Evolutionary conservation across 1,140 invertebrate genomes (phyloP).

Genomic region (Hesperophylax magnus): DNA sequence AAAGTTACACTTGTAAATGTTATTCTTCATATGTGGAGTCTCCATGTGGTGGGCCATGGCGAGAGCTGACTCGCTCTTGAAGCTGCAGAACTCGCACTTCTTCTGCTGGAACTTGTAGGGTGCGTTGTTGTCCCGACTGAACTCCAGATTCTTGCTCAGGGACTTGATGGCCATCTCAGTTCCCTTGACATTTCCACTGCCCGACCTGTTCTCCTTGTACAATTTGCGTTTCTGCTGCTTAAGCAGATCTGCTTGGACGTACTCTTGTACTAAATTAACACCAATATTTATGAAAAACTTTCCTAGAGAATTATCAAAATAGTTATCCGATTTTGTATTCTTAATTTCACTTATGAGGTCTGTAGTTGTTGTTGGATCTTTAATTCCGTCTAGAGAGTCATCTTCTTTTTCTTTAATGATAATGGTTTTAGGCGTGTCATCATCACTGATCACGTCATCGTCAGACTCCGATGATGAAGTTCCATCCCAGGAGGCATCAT

Average conservation of each 20-base stretch:
- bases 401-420: conserved; percentile 71
- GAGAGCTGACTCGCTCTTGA: conserved; percentile 91
- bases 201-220: conserved; percentile 72
- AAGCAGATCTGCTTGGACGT: conserved; percentile 91
- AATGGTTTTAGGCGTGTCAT: conserved; percentile 68
- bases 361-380: conserved; percentile 64
- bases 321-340: conserved; percentile 71
- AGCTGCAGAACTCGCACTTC: conserved; percentile 93
- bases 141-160: conserved; percentile 86
- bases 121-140: conserved; percentile 91
- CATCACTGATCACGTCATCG: conserved; percentile 69
- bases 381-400: conserved; percentile 68
- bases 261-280: conserved; percentile 91
- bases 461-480: conserved; percentile 70
- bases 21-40: conserved; percentile 92
- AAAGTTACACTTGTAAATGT: conserved; percentile 90
- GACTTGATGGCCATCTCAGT: conserved; percentile 85
- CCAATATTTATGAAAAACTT: conserved; percentile 96
- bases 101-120: conserved; percentile 85
- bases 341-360: conserved; percentile 60
- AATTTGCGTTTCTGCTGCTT: conserved; percentile 88
- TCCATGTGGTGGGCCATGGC: conserved; percentile 93
- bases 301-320: conserved; percentile 89
- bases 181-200: conserved; percentile 75
- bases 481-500: conserved; percentile 67